Conservation (phyloP, 2,797 vertebrate genomes). For the Scarus forsteni region DNA sequence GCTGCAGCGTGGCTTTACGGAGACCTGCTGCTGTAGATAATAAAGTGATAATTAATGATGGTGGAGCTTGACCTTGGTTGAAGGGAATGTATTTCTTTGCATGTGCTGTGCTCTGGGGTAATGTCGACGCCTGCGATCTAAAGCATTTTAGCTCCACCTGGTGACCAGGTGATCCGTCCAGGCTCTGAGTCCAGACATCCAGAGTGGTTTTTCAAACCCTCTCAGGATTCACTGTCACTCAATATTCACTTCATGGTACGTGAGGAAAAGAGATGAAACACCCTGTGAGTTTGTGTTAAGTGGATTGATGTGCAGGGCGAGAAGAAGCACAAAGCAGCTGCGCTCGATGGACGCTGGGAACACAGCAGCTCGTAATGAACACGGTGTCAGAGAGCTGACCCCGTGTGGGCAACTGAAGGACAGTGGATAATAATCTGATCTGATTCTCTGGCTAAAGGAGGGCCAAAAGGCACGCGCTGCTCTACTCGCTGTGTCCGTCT, state of each 20-base stretch:
- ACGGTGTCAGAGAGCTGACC: constrained; percentile 60
- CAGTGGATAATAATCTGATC: constrained; percentile 64
- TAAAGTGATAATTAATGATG: constrained; percentile 72
- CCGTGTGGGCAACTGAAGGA: constrained; percentile 63
- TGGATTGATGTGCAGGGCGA: constrained; percentile 23
- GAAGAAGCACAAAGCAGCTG: constrained; percentile 44
- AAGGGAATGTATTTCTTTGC: constrained; percentile 43
- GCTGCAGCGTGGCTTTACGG: constrained; percentile 34
- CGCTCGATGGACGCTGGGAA: constrained; percentile 51
- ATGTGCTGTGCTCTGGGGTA: constrained; percentile 23
- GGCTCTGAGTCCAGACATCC: constrained; percentile 1
- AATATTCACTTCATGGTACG: not conserved
- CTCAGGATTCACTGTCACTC: constrained; percentile 14
- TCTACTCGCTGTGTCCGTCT: constrained; percentile 20
- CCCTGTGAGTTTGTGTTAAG: constrained; percentile 24
- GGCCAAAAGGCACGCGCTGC: constrained; percentile 48
- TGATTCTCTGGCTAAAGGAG: constrained; percentile 53
- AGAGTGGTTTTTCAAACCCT: not conserved
- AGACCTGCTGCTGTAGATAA: constrained; percentile 66
- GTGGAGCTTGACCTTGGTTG: constrained; percentile 66
- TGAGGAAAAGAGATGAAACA: constrained; percentile 1
- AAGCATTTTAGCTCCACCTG: constrained; percentile 80
- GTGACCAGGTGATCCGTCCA: constrained; percentile 62
- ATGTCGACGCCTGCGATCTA: constrained; percentile 47
- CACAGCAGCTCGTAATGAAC: constrained; percentile 57